Percentiles rank a stretch among this genome's conserved stretches.
These are phyloP conservation scores for Coboldia fuscipes DNA, from an alignment of 1,140 invertebrate genomes.

Conservation along the genomic window DNA sequence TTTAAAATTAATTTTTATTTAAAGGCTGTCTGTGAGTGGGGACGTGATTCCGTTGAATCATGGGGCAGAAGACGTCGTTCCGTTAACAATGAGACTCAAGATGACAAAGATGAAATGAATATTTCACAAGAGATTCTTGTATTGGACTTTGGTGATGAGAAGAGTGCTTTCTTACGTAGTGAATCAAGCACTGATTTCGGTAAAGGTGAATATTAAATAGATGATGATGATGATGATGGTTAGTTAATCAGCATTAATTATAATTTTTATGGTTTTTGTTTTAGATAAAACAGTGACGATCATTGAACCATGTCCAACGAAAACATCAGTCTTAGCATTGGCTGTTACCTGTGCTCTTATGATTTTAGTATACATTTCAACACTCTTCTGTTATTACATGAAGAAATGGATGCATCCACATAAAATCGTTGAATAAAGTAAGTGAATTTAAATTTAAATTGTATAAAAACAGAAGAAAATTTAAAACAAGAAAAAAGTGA, in stretches of 20 bases:
- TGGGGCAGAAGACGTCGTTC: slow-evolving; percentile 76
- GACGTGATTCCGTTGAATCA: slow-evolving; percentile 67
- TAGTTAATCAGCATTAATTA: neutral
- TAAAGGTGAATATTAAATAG: slow-evolving; percentile 6
- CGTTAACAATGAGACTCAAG: slow-evolving; percentile 30
- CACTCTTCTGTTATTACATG: slow-evolving; percentile 77
- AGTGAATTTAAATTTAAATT: neutral
- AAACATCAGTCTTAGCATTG: slow-evolving; percentile 67
- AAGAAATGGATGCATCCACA: slow-evolving; percentile 69
- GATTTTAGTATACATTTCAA: slow-evolving; percentile 73
- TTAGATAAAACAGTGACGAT: slow-evolving; percentile 70
- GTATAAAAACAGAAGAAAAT: too few relatives aligned
- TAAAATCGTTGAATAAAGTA: slow-evolving; percentile 56
- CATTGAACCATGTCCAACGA: slow-evolving; percentile 72
- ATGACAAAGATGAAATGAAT: slow-evolving; percentile 73
- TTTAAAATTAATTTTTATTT: slow-evolving; percentile 8
- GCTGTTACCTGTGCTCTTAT: slow-evolving; percentile 76
- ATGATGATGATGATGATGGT: neutral
- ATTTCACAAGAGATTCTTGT: slow-evolving; percentile 85
- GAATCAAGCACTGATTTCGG: slow-evolving; percentile 56
- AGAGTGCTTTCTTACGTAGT: slow-evolving; percentile 56
- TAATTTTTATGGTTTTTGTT: slow-evolving; percentile 15
- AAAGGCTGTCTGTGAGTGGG: slow-evolving; percentile 71
- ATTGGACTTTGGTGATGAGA: slow-evolving; percentile 74
- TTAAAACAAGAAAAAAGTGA: too few relatives aligned